These are phyloP conservation scores for Protobothrops flavoviridis DNA, from an alignment of 2,113 vertebrate genomes.

Conservation along the genomic window DNA sequence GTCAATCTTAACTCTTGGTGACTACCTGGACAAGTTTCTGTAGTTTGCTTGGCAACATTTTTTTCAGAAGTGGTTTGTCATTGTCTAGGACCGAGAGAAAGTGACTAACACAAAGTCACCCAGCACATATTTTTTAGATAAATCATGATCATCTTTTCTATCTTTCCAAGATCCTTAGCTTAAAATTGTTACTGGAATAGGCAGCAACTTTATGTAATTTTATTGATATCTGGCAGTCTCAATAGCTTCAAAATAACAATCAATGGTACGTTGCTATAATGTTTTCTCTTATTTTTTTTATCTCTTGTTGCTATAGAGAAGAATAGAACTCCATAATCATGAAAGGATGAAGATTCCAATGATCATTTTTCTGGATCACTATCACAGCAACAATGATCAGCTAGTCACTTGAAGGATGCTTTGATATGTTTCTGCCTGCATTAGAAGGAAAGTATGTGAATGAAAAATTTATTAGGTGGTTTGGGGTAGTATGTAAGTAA, in stretches of 20 bases:
- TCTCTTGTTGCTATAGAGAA: constrained; percentile 13
- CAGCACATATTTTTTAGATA: background rate
- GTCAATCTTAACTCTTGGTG: background rate
- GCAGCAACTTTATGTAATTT: background rate
- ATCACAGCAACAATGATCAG: constrained; percentile 21
- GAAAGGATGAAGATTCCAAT: constrained; percentile 15
- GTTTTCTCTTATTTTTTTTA: constrained; percentile 4
- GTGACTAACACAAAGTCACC: background rate
- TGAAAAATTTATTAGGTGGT: constrained; percentile 41
- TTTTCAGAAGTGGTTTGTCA: background rate
- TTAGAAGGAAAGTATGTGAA: constrained; percentile 29
- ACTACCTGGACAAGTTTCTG: background rate
- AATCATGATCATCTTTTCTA: background rate
- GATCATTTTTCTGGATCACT: constrained; percentile 29
- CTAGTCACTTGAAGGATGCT: constrained; percentile 23
- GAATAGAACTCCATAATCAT: constrained; percentile 34
- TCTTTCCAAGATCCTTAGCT: background rate
- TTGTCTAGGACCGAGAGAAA: background rate
- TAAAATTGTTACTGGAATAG: background rate
- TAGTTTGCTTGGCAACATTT: background rate
- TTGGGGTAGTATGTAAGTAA: constrained; percentile 37
- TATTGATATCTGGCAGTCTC: background rate
- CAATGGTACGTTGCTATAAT: background rate
- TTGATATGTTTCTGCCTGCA: constrained; percentile 40
- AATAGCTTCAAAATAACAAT: background rate